These are phyloP conservation scores for Muscicapa striata DNA, from an alignment of 2,797 vertebrate species.

Conservation along the genomic window DNA sequence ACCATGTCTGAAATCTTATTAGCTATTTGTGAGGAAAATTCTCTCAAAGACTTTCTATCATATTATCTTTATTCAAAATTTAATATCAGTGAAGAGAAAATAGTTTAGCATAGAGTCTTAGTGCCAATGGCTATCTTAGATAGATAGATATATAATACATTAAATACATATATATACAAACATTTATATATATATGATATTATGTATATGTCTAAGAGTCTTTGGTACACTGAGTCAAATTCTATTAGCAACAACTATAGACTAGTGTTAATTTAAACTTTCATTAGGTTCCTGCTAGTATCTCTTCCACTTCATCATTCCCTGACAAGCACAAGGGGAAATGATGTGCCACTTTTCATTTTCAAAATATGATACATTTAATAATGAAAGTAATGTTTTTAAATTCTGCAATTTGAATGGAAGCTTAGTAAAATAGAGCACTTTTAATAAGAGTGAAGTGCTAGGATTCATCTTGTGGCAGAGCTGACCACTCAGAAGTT, in stretches of 20 bases:
- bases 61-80: neutral
- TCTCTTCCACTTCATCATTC: neutral
- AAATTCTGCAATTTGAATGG: neutral
- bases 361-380: neutral
- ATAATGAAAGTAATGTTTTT: neutral
- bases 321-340: constrained; percentile 9
- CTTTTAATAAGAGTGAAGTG: neutral
- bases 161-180: neutral
- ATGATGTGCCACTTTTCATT: constrained; percentile 1
- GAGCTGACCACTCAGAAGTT: neutral
- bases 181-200: neutral
- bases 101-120: neutral
- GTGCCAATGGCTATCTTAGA: neutral
- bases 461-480: neutral
- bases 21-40: neutral
- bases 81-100: neutral
- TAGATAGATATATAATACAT: neutral
- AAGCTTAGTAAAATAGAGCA: neutral
- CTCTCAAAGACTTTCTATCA: neutral
- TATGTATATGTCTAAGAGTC: neutral
- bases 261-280: neutral
- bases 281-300: neutral
- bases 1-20: neutral
- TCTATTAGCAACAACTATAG: neutral
- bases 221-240: neutral